Percentiles rank a stretch among this genome's conserved stretches.
Evolutionary conservation across 2,888 invertebrate genomes (phyloP).

Genomic region (Portevinia maculata): DNA sequence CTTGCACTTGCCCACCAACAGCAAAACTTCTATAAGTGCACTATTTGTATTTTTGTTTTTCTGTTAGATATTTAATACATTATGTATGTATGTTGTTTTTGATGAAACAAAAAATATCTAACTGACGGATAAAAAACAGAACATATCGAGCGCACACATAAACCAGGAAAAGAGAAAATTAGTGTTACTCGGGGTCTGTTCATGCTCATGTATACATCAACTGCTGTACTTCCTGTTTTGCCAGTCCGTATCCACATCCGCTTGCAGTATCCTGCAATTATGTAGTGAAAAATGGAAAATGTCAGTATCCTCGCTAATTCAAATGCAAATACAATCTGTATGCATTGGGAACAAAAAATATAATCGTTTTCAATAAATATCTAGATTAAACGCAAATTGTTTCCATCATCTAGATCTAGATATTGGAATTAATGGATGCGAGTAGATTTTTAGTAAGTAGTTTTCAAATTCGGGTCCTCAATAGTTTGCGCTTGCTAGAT

Average conservation of each 20-base stretch:
- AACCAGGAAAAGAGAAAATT: conserved; percentile 55
- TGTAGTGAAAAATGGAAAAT: conserved; percentile 23
- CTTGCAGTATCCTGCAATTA: conserved; percentile 65
- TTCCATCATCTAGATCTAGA: conserved; percentile 3
- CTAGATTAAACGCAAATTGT: conserved; percentile 44
- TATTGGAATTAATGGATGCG: conserved; percentile 6
- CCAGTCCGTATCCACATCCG: conserved; percentile 62
- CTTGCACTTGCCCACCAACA: background rate
- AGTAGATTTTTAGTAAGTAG: background rate
- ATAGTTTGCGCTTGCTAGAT: background rate
- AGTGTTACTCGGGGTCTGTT: conserved; percentile 55
- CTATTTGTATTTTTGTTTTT: background rate
- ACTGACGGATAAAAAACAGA: background rate
- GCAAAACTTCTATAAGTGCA: background rate
- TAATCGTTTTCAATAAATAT: conserved; percentile 46
- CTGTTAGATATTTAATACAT: background rate
- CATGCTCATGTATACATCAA: conserved; percentile 58
- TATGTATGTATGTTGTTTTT: background rate
- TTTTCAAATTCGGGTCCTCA: conserved; percentile 1
- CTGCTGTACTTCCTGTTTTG: conserved; percentile 62
- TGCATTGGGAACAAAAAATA: conserved; percentile 16
- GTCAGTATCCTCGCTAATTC: background rate
- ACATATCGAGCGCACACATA: conserved; percentile 11
- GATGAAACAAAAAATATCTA: background rate
- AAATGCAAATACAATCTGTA: background rate